Evolutionary conservation across 2,797 vertebrate genomes (phyloP), one percentile per base, ranked within the genome.

Genomic region (Sebastes baramenuke): DNA sequence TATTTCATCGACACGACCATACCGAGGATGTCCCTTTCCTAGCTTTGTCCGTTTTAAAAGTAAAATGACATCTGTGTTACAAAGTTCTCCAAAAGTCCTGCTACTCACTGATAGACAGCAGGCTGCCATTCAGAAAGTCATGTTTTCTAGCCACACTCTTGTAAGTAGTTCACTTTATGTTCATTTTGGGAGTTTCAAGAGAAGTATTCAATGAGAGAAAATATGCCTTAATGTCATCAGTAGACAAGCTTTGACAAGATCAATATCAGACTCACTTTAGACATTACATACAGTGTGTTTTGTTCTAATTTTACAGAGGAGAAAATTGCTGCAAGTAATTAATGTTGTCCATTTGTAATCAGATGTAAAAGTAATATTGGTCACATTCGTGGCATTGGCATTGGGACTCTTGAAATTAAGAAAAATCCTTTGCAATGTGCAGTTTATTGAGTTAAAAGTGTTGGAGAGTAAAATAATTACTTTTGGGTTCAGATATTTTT

Each of bases 151-250:
- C 79, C 81, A 80, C 70, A 54, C 54, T 77, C 71, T 61, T 87
- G 81, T 90, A 89, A 89, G 88, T 90, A 81, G 80, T 80, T 78
- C 70, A 80, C 60, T 83, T 85, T 70, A 69, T 86, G 84, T 91
- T 87, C 18, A 74, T 82, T 87, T 71, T 29, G 68, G 22, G 74
- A 79, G 77, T 65, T 75, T 76, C 7, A 72, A 83, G 65, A 87
- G 54, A 80, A 73, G 65, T 34, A 71, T 58, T 70, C 49, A 69
- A 78, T 61, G 59, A 77, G 62, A 77, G 83, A 82, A 88, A 89
- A 85, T 80, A 93, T 92, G 93, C 93, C 93, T 94, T 94, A 94
- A 94, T 77, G 83, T 87, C 84, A 88, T 79, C 54, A 74, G 81
- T 46, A 81, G 82, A 90, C 72, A 25, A 82, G 79, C 81, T 89